phyloP scores from a whole-genome alignment of 2,113 vertebrate genomes.

The Elephas maximus region DNA sequence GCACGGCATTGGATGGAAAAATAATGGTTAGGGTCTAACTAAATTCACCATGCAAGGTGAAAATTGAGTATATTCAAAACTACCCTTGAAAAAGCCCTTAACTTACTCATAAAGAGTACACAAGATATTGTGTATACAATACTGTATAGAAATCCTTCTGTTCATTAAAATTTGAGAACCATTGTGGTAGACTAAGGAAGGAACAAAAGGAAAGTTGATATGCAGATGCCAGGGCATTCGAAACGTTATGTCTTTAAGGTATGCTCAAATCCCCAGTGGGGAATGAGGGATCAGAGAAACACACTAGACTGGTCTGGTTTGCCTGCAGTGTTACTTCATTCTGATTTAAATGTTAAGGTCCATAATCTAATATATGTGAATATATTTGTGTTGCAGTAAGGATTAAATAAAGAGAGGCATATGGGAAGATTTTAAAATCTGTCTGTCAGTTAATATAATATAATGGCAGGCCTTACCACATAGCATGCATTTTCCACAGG shows the following conservation, averaged over 20 bases:
- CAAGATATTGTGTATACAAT: not conserved
- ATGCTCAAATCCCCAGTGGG: not conserved
- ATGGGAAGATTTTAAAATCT: not conserved
- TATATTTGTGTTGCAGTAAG: not conserved
- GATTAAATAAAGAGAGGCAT: not conserved
- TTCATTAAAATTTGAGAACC: not conserved
- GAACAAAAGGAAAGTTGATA: conserved; percentile 12
- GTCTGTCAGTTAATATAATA: not conserved
- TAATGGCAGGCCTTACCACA: not conserved
- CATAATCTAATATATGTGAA: not conserved
- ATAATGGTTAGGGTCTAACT: not conserved
- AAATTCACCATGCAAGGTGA: not conserved
- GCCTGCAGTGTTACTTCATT: not conserved
- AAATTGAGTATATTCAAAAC: conserved; percentile 12
- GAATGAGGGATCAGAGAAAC: not conserved
- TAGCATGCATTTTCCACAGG: not conserved
- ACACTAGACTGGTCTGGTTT: not conserved
- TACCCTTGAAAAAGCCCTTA: not conserved
- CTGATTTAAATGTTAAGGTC: not conserved
- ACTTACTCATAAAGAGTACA: not conserved
- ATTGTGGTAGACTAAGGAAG: not conserved
- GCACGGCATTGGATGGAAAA: not conserved
- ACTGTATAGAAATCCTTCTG: not conserved
- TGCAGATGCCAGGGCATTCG: not conserved
- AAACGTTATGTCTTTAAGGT: not conserved